These are phyloP conservation scores for Polymixis flavicincta DNA, from an alignment of 2,888 invertebrate genomes.

Conservation along the genomic window DNA sequence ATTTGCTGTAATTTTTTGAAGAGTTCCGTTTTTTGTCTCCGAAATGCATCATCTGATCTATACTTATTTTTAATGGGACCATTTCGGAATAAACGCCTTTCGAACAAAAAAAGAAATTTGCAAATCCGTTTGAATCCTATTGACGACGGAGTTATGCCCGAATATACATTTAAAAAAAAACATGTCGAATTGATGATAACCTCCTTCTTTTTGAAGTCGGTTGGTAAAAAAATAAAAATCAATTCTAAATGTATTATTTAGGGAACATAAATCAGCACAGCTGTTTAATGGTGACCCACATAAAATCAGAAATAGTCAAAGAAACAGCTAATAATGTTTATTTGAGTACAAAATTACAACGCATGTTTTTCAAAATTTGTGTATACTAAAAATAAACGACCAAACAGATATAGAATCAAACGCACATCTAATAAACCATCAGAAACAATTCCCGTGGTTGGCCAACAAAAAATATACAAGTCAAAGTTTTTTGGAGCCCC, in stretches of 20 bases:
- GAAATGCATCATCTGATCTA: too few species aligned
- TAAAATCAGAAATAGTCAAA: conserved; percentile 13
- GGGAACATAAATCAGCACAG: neutral
- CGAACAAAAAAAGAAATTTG: too few species aligned
- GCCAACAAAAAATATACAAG: conserved; percentile 83
- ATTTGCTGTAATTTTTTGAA: too few species aligned
- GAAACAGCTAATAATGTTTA: neutral
- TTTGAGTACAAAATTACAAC: conserved; percentile 17
- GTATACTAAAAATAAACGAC: conserved; percentile 54
- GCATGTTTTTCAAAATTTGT: conserved; percentile 40
- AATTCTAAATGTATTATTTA: conserved; percentile 8
- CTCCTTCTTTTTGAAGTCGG: too few species aligned
- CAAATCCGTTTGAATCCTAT: too few species aligned
- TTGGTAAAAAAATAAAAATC: too few species aligned
- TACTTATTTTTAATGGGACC: too few species aligned
- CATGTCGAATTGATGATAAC: too few species aligned
- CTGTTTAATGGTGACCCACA: conserved; percentile 23
- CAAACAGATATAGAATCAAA: conserved; percentile 76
- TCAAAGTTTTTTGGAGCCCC: conserved; percentile 83
- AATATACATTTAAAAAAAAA: too few species aligned
- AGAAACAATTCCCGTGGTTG: conserved; percentile 82
- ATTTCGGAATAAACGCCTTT: too few species aligned
- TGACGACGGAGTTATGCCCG: too few species aligned
- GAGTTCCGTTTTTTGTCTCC: too few species aligned
- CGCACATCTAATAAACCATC: conserved; percentile 78